Base-by-base conservation (phyloP, 2,113 vertebrate genomes). In the Salminus brasiliensis region DNA sequence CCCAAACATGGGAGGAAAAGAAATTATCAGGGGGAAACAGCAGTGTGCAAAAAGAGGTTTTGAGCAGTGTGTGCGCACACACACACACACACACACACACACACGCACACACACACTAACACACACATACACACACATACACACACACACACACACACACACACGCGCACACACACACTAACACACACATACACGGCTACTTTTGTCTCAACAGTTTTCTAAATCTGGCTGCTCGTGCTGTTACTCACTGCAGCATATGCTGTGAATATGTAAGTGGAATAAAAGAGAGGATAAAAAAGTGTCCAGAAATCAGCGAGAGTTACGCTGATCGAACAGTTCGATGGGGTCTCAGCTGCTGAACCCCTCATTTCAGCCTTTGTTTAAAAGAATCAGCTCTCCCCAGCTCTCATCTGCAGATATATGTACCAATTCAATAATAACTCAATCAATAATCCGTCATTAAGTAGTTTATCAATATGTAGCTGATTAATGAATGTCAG, bases 11-110 rank as follows among this genome's bases (percentile, higher is more conserved):
- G 87, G 87, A 90, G 88, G 89, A 91, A 89, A 89, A 85, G 87
- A 88, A 88, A 91, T 92, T 92, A 92, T 92, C 91, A 91, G 89
- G 90, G 82, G 91, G 18, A 91, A 93, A 93, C 90, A 91, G 91
- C 88, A 93, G 89, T 87, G 90, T 88, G 87, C 86, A 86, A 53
- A 87, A 90, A 86, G 87, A 88, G 88, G 85, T 88, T 86, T 83
- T 85, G 88, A 83, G 86, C 88, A 89, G 74, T 73, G 30, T 79
- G 87, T 74, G 82, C 83, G 83, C 80, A 89, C 85, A 85, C 75
- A 88, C 88, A 89, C 87, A 85, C 84, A 77, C 15, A 75, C 75
- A 34, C 80, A 87, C 78, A 85, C 81, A 86, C 80, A 89, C 85
- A 83, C 75, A 87, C n/a, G n/a, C 52, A 72, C 66, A 68, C 41